Evolutionary conservation across 2,797 vertebrate genomes (phyloP).

Genomic region (Dendrocincla tyrannina): DNA sequence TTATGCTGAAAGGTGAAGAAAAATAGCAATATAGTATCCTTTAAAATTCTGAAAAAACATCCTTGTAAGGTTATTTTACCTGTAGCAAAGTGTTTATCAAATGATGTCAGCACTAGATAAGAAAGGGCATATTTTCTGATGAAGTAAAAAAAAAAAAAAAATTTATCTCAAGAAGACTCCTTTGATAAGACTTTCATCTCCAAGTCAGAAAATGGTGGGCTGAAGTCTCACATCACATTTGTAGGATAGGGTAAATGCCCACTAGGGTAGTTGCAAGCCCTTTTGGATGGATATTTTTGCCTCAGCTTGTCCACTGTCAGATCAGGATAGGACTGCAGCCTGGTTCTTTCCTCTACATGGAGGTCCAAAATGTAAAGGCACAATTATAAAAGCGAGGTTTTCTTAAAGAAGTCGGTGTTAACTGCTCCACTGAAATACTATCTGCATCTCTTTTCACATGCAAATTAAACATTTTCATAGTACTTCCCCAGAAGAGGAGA

Average conservation of each 20-base stretch:
- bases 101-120: not conserved
- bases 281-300: not conserved
- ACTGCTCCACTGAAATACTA: not conserved
- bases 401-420: not conserved
- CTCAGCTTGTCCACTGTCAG: not conserved
- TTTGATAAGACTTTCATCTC: conserved; percentile 12
- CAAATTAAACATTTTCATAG: conserved; percentile 3
- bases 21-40: not conserved
- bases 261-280: not conserved
- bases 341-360: fast-evolving
- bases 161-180: not conserved
- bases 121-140: conserved; percentile 6
- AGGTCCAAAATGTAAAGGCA: not conserved
- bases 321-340: not conserved
- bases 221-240: not conserved
- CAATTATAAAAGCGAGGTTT: not conserved
- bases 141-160: not conserved
- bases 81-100: conserved; percentile 15
- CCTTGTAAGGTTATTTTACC: not conserved
- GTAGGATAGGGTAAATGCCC: not conserved
- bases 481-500: not conserved
- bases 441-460: conserved; percentile 2
- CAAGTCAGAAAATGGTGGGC: not conserved
- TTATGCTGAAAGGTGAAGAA: not conserved
- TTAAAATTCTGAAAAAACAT: conserved; percentile 31